Percentiles rank a stretch among this genome's conserved stretches.
phyloP scores from a whole-genome alignment of 2,797 vertebrate species.

The Pantherophis alleghaniensis region DNA sequence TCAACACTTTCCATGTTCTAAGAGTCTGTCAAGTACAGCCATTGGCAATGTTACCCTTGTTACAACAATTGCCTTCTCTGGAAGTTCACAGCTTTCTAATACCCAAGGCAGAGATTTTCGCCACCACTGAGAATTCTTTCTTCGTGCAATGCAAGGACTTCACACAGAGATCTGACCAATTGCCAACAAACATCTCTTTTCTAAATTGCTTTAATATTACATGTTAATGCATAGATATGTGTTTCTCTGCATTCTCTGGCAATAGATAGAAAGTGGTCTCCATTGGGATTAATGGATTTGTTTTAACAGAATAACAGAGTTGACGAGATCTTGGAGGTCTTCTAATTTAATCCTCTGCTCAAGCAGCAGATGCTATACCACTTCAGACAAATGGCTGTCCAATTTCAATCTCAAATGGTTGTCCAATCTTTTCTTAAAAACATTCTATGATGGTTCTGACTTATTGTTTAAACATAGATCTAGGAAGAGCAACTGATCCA shows the following conservation, averaged over 20 bases:
- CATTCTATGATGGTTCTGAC: not conserved
- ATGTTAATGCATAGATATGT: not conserved
- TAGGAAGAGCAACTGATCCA: not conserved
- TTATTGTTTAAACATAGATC: not conserved
- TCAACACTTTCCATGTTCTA: not conserved
- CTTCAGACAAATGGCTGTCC: not conserved
- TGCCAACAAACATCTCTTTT: not conserved
- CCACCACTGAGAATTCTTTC: not conserved
- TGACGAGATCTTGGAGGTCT: not conserved
- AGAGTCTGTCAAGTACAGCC: no score
- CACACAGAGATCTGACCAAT: not conserved
- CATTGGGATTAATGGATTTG: not conserved
- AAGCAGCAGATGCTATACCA: not conserved
- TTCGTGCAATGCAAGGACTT: not conserved
- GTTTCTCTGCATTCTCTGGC: not conserved
- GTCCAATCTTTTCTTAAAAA: not conserved
- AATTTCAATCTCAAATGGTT: not conserved
- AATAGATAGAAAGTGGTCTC: not conserved
- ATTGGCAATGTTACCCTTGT: not conserved
- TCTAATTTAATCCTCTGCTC: not conserved
- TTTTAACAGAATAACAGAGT: not conserved
- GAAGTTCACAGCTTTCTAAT: not conserved
- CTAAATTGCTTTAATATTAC: not conserved
- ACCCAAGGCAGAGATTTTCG: not conserved
- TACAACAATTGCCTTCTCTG: not conserved